Evolutionary conservation across 2,113 vertebrate species (phyloP).

Genomic region (Calypte anna): DNA sequence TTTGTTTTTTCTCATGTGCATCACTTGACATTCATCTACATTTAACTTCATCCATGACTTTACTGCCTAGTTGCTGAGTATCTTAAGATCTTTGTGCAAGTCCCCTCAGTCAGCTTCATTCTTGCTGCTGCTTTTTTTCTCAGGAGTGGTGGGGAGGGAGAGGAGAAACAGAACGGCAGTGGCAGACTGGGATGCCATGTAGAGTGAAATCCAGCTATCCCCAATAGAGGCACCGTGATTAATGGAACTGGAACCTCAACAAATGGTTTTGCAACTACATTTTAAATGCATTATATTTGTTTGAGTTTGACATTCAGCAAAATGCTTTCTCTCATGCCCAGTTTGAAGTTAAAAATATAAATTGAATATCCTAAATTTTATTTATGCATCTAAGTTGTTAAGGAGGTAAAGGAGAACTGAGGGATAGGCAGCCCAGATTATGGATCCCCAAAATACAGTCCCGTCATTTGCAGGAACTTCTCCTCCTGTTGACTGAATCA

Average conservation of each 20-base stretch:
- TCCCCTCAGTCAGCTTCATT: neutral
- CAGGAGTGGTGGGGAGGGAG: neutral
- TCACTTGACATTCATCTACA: neutral
- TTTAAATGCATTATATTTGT: conserved; percentile 56
- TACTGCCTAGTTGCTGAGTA: neutral
- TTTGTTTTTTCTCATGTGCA: neutral
- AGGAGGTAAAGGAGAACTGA: conserved; percentile 21
- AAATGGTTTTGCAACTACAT: conserved; percentile 24
- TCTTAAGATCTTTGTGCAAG: neutral
- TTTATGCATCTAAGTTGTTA: conserved; percentile 49
- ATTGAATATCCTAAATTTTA: conserved; percentile 60
- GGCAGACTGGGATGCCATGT: neutral
- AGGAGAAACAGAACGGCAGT: neutral
- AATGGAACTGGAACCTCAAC: conserved; percentile 45
- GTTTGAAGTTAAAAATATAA: conserved; percentile 38
- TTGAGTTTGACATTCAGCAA: conserved; percentile 22
- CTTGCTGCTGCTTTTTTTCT: neutral
- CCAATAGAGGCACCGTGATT: neutral
- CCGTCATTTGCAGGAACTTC: neutral
- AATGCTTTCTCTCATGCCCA: conserved; percentile 19
- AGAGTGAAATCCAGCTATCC: neutral
- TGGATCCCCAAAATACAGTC: neutral
- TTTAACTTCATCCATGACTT: conserved; percentile 21
- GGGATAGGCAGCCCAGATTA: conserved; percentile 32
- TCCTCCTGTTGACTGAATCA: neutral